Conservation (phyloP, 2,797 vertebrate genomes). For the Falco concolor region DNA sequence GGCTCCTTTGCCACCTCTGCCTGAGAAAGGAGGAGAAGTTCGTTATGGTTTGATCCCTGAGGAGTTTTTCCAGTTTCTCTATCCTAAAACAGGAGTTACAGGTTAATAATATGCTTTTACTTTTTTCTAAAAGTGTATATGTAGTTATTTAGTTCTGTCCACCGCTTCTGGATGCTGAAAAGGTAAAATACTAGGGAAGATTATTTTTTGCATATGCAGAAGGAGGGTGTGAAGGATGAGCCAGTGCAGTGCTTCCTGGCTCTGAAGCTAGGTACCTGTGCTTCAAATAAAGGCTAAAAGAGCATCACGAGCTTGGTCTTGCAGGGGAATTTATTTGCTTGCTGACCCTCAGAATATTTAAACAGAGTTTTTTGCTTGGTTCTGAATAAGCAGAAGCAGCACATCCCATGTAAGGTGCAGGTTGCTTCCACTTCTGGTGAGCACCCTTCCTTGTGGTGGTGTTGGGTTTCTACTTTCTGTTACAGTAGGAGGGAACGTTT, state of each 20-base stretch:
- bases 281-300: neutral
- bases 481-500: rapidly evolving
- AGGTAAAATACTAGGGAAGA: neutral
- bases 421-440: neutral
- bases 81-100: constrained; percentile 97
- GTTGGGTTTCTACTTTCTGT: neutral
- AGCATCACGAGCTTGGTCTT: too few relatives aligned
- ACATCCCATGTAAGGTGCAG: neutral
- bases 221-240: neutral
- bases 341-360: neutral
- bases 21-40: constrained; percentile 90
- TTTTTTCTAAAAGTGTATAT: neutral
- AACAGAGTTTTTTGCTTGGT: neutral
- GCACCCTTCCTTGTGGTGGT: neutral
- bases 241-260: neutral
- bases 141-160: neutral
- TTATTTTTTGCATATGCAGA: rapidly evolving
- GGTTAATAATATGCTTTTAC: constrained; percentile 70
- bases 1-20: constrained; percentile 87
- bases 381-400: neutral
- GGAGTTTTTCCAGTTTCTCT: constrained; percentile 92
- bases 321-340: neutral
- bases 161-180: neutral
- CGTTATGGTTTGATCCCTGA: constrained; percentile 91
- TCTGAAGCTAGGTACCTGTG: neutral